Base-by-base conservation (phyloP, 2,888 invertebrate species). In the Melipona beecheii region DNA sequence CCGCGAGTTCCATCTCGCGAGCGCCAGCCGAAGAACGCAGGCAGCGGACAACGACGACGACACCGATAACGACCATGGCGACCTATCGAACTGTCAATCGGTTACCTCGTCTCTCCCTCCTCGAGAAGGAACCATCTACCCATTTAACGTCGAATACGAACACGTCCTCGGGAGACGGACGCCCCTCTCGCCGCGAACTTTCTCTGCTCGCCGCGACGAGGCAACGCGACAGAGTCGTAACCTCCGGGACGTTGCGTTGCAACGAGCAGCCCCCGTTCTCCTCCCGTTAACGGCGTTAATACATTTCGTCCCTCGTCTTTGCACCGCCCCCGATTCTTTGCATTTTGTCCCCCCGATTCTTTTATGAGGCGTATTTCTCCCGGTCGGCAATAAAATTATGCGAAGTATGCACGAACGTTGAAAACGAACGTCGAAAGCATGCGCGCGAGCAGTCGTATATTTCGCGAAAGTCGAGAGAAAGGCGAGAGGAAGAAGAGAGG, bases 41-140 rank as follows among this genome's bases (percentile, higher is more conserved):
- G 24, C 24, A 24, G 24, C 24, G 24, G 24, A 24, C 24, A 24
- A 1, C 4, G n/a, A 50, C 50, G 2, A 50, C 43, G 68, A 68
- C n/a, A 54, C 58, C 43, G 74, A 49, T 56, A 56, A 58, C 73
- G 49, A 69, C n/a, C 60, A 49, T 56, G 27, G 54, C 58, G 31
- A 50, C 19, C 64, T 54, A n/a, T 52, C 31, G 50, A 54, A 68
- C 31, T 15, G 31, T 31, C 81, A 54, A 80, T 75, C 71, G 82
- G 58, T 64, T 36, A 19, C 68, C 43, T 43, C 9, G 27, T 4
- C 5, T n/a, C 24, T n/a, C 17, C 15, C 60, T 15, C 56, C 56
- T 4, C 50, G 49, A 66, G 24, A 24, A 24, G 71, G 60, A 62
- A 43, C 9, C 43, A 17, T 65, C 43, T 17, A 60, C 36, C 73